phyloP scores from a whole-genome alignment of 2,888 invertebrate species.

The Poecilus cupreus region DNA sequence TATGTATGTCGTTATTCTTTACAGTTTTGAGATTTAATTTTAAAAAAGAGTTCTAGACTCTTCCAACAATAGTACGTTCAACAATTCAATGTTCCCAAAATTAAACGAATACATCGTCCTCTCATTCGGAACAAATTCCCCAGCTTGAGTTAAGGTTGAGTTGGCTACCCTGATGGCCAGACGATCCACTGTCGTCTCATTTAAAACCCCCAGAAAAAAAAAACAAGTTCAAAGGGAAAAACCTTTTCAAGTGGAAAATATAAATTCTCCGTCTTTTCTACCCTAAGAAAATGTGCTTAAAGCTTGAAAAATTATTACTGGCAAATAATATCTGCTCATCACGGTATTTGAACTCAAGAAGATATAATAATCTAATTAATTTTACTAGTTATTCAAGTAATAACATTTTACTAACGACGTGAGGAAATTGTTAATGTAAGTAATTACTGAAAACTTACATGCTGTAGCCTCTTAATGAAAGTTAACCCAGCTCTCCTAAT shows the following conservation, averaged over 20 bases:
- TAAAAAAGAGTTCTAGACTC: too few species aligned
- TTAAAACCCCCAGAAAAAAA: constrained; percentile 33
- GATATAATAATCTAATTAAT: constrained; percentile 2
- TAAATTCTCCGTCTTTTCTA: constrained; percentile 30
- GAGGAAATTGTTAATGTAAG: not conserved
- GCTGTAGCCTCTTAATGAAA: not conserved
- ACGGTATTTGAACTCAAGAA: not conserved
- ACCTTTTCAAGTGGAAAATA: constrained; percentile 43
- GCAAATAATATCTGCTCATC: constrained; percentile 14
- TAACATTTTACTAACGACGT: too few species aligned
- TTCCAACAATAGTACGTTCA: too few species aligned
- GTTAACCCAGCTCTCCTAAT: not conserved
- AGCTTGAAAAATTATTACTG: constrained; percentile 43
- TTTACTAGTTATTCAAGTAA: not conserved
- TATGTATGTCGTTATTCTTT: too few species aligned
- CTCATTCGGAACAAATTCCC: not conserved
- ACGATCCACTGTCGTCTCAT: not conserved
- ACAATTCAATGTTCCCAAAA: not conserved
- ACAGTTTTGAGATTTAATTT: too few species aligned
- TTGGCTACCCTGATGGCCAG: constrained; percentile 3
- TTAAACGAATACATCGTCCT: constrained; percentile 1
- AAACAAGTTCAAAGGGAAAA: constrained; percentile 40
- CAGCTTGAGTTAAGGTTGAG: not conserved
- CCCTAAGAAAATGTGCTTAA: constrained; percentile 24
- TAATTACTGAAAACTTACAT: not conserved